Base-by-base conservation (phyloP, 2,888 invertebrate species). In the Biston betularia region DNA sequence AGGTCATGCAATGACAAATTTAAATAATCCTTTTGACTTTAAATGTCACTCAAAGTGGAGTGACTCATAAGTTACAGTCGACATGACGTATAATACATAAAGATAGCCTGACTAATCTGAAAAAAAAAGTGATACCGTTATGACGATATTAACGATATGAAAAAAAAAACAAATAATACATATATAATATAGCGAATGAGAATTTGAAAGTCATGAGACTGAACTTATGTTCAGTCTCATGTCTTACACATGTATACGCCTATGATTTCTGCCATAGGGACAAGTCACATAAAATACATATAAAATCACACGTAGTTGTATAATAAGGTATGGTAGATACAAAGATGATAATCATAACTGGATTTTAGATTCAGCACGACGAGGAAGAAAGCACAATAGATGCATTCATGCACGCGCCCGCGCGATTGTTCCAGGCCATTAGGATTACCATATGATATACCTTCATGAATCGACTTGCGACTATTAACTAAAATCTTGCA, bases 341-440 rank as follows among this genome's bases (percentile, higher is more conserved):
- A 38, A 38, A 6, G 38, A 38, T 38, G 9, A 46, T 3, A 33
- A 48, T 48, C 4, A 15, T 53, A 53, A 40, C 15, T 11, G 35
- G 35, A 52, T 12, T 54, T 24, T 42, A 40, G 42, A 59, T 42
- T 24, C 50, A 64, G 67, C 64, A 64, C 68, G 35, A 58, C 57
- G 24, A 62, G 52, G 70, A 54, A 62, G 64, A 59, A 59, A 55
- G 55, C 45, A 70, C 78, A 78, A 78, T 78, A 72, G 78, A 62
- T 69, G 75, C 85, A 84, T 86, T 81, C 78, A 79, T 65, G 79
- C 81, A 82, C 83, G 84, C 15, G 52, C 52, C 14, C n/a, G 34
- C 50, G 5, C 6, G 42, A 54, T 42, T 33, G 42, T 42, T 33
- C 12, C 42, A 54, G 42, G n/a, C 54, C 33, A 54, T 54, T 54